phyloP scores from a whole-genome alignment of 2,888 invertebrate genomes.

The Drosophila pseudotakahashii region DNA sequence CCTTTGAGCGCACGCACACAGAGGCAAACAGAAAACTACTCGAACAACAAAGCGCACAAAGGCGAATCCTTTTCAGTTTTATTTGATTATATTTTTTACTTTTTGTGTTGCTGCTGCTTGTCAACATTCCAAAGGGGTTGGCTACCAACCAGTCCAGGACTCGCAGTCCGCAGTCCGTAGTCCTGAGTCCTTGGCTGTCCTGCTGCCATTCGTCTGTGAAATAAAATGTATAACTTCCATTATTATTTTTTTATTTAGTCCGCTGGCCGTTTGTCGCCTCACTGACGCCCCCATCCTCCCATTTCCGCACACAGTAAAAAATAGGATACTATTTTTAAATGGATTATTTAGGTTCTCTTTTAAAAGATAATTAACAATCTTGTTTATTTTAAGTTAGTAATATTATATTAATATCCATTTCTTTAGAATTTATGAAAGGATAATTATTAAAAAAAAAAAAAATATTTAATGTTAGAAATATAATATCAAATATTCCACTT shows the following conservation, averaged over 20 bases:
- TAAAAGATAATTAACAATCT: no score
- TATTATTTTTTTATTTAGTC: constrained; percentile 40
- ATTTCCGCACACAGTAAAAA: constrained; percentile 5
- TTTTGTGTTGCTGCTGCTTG: constrained; percentile 46
- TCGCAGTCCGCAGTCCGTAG: background rate
- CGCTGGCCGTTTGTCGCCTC: constrained; percentile 29
- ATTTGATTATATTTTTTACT: constrained; percentile 33
- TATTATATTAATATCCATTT: no score
- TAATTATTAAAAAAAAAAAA: no score
- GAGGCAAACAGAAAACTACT: constrained; percentile 62
- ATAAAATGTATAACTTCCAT: constrained; percentile 70
- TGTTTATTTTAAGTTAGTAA: no score
- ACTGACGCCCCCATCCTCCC: constrained; percentile 23
- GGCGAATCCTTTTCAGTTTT: constrained; percentile 63
- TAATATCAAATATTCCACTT: background rate
- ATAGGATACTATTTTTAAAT: background rate
- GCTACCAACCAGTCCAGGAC: constrained; percentile 1
- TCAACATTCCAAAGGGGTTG: constrained; percentile 47
- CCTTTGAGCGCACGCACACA: constrained; percentile 56
- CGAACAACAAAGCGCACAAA: constrained; percentile 72
- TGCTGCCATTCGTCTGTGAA: constrained; percentile 50
- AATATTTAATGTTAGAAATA: no score
- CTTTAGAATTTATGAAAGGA: no score
- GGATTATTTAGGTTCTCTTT: no score
- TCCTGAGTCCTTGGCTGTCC: constrained; percentile 28